Conservation (phyloP, 2,797 vertebrate species). For the Ctenopoma multispine region DNA sequence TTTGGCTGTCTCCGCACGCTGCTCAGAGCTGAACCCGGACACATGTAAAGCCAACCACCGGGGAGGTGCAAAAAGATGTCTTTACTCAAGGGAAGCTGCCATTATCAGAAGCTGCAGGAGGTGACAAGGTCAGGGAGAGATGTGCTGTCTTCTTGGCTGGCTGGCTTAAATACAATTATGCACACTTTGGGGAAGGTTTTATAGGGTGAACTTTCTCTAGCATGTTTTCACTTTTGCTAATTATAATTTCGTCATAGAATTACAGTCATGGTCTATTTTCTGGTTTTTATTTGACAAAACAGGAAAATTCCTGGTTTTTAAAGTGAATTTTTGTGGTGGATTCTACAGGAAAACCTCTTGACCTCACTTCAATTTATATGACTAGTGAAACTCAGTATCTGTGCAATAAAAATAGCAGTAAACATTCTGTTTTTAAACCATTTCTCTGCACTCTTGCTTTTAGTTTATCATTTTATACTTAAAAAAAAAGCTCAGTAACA, state of each 20-base stretch:
- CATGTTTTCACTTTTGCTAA: not conserved
- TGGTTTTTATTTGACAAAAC: not conserved
- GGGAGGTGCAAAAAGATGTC: conserved; percentile 45
- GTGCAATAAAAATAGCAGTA: not conserved
- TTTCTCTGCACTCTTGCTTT: too few species aligned
- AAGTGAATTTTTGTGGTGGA: not conserved
- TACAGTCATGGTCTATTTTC: not conserved
- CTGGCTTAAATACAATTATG: conserved; percentile 33
- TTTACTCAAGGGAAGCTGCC: conserved; percentile 56
- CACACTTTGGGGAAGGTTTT: conserved; percentile 10
- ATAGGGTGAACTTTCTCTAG: not conserved
- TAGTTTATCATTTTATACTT: not conserved
- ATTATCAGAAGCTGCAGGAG: conserved; percentile 54
- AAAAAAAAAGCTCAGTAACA: not conserved
- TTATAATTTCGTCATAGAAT: not conserved
- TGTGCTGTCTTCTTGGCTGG: conserved; percentile 23
- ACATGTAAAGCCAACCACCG: conserved; percentile 49
- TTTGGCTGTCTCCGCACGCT: conserved; percentile 22
- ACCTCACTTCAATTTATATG: not conserved
- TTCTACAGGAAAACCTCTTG: conserved; percentile 5
- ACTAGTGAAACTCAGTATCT: not conserved
- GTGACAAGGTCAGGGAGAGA: conserved; percentile 59
- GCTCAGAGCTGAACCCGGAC: conserved; percentile 54
- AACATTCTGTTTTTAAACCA: not conserved
- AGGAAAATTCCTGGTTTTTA: not conserved